These are phyloP conservation scores for Nesometra sesokonis DNA, from an alignment of 35 echinoderm and acorn worm genomes.

Conservation along the genomic window DNA sequence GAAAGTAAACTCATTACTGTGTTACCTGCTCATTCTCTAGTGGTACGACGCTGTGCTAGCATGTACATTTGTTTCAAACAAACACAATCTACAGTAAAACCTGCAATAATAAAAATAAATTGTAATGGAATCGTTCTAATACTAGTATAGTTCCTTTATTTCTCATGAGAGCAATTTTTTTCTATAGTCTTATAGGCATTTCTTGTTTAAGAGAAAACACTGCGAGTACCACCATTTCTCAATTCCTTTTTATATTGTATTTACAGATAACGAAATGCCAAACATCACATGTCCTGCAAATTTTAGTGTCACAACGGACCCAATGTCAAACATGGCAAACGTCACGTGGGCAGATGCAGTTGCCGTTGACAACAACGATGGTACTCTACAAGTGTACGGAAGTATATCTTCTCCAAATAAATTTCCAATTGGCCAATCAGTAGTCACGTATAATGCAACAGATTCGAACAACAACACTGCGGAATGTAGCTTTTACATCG, in stretches of 20 bases:
- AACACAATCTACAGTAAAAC: too few species aligned
- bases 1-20: too few species aligned
- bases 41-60: too few species aligned
- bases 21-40: too few species aligned
- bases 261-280: not conserved
- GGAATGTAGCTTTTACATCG: not conserved
- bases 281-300: not conserved
- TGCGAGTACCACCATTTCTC: not conserved
- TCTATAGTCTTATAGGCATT: too few species aligned
- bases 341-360: not conserved
- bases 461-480: not conserved
- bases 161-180: too few species aligned
- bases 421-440: not conserved
- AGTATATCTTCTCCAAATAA: not conserved
- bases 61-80: too few species aligned
- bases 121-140: too few species aligned
- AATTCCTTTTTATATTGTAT: not conserved
- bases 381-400: not conserved
- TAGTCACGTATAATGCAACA: not conserved
- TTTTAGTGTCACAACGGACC: not conserved
- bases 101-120: too few species aligned
- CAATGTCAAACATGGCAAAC: not conserved
- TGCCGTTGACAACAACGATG: not conserved
- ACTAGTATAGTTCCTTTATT: too few species aligned
- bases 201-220: too few species aligned